Conservation (phyloP, 2,113 vertebrate species). For the Istiophorus platypterus region DNA sequence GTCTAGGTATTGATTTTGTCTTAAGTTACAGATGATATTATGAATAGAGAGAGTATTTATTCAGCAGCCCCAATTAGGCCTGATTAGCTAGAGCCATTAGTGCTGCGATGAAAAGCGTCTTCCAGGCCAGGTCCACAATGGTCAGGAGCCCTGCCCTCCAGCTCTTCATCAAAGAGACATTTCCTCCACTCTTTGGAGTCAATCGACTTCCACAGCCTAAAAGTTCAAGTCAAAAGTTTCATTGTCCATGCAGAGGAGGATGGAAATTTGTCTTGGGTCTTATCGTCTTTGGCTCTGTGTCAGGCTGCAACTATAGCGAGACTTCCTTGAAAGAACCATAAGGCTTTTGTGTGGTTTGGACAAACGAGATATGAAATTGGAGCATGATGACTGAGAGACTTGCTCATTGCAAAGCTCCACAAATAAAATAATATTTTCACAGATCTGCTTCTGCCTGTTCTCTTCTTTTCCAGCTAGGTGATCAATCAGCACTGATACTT, state of each 20-base stretch:
- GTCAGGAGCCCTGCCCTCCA: constrained; percentile 72
- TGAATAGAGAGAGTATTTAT: constrained; percentile 76
- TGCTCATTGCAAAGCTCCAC: constrained; percentile 78
- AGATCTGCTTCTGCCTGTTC: constrained; percentile 81
- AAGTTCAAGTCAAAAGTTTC: constrained; percentile 73
- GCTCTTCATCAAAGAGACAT: constrained; percentile 70
- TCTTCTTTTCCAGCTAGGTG: constrained; percentile 70
- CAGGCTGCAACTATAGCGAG: constrained; percentile 68
- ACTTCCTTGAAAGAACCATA: constrained; percentile 77
- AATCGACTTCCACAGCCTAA: constrained; percentile 57
- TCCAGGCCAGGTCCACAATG: constrained; percentile 70
- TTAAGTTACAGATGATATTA: constrained; percentile 75
- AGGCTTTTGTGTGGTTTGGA: constrained; percentile 85
- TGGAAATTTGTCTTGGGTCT: constrained; percentile 76
- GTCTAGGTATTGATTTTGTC: constrained; percentile 77
- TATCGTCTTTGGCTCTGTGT: constrained; percentile 78
- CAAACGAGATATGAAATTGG: constrained; percentile 82
- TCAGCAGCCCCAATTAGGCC: constrained; percentile 77
- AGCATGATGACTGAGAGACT: constrained; percentile 82
- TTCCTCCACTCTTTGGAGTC: constrained; percentile 65
- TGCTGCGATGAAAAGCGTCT: constrained; percentile 77
- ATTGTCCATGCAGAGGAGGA: constrained; percentile 59
- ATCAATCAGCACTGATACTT: constrained; percentile 72
- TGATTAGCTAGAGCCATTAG: constrained; percentile 80
- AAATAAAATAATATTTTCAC: constrained; percentile 89